A percentile compares a stretch with the other conserved stretches of the same genome.
phyloP scores from a whole-genome alignment of 2,797 vertebrate genomes.

The Scarus forsteni region DNA sequence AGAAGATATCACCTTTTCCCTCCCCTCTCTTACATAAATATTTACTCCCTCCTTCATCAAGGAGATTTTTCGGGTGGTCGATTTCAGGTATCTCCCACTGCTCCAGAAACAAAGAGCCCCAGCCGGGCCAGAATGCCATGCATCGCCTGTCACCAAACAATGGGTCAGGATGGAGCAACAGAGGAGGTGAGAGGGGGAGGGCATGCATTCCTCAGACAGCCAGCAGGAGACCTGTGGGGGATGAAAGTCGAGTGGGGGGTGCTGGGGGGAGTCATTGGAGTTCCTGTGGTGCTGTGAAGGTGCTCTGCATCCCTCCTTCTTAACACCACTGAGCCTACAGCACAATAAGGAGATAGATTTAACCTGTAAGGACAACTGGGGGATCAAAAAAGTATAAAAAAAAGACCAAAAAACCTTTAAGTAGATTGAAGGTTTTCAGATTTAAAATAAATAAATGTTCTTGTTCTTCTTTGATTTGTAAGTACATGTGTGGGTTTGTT shows the following conservation, averaged over 20 bases:
- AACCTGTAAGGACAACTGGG: not conserved
- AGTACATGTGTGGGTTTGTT: conserved; percentile 6
- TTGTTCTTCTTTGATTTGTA: no score
- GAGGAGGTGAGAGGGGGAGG: conserved; percentile 48
- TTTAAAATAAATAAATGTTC: no score
- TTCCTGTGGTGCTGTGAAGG: conserved; percentile 18
- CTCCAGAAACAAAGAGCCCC: conserved; percentile 46
- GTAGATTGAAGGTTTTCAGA: no score
- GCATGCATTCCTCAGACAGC: conserved; percentile 12
- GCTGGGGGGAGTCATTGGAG: conserved; percentile 17
- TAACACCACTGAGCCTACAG: conserved; percentile 20
- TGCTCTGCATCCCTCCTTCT: not conserved
- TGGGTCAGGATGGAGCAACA: conserved; percentile 44
- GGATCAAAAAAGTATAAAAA: not conserved
- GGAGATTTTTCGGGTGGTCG: not conserved
- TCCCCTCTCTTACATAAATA: not conserved
- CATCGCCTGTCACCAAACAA: conserved; percentile 45
- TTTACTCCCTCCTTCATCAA: no score
- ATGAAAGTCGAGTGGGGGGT: conserved; percentile 9
- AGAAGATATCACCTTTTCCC: not conserved
- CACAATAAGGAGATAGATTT: conserved; percentile 9
- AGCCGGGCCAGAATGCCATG: conserved; percentile 30
- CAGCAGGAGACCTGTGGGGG: conserved; percentile 30
- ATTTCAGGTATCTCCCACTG: conserved; percentile 31
- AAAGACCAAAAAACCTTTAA: not conserved